Evolutionary conservation across 2,113 vertebrate genomes (phyloP).

Genomic region (Mustelus asterias): DNA sequence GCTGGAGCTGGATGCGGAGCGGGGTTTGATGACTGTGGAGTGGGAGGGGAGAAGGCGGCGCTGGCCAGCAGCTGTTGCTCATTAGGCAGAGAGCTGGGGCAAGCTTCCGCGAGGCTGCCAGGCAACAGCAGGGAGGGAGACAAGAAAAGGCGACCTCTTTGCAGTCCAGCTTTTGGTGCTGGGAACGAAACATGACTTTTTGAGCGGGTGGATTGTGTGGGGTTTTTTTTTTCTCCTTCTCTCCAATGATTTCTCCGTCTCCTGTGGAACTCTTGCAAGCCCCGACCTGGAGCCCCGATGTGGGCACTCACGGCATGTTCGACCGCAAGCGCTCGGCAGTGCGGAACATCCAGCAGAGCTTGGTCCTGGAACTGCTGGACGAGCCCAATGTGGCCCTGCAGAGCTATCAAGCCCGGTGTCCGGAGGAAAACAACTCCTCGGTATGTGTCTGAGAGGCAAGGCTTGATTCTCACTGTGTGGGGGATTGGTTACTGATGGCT

Average conservation of each 20-base stretch:
- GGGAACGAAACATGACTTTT: neutral
- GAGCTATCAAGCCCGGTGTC: conserved; percentile 60
- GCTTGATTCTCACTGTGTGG: neutral
- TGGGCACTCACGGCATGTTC: conserved; percentile 48
- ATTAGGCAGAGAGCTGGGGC: neutral
- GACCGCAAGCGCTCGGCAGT: conserved; percentile 43
- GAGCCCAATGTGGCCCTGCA: conserved; percentile 60
- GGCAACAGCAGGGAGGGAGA: neutral
- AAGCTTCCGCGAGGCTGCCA: neutral
- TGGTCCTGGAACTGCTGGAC: conserved; percentile 52
- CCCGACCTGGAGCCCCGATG: conserved; percentile 50
- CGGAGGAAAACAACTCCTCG: conserved; percentile 57
- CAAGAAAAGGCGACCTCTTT: neutral
- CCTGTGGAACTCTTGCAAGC: conserved; percentile 49
- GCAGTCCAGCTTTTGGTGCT: neutral
- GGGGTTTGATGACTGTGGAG: neutral
- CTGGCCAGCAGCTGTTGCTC: neutral
- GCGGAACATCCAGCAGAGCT: conserved; percentile 40
- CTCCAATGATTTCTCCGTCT: conserved; percentile 10
- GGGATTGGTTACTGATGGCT: neutral
- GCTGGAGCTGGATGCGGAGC: neutral
- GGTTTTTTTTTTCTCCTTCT: neutral
- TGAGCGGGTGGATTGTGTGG: neutral
- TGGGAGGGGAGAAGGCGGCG: too few relatives aligned
- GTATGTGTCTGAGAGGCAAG: conserved; percentile 49